phyloP scores from a whole-genome alignment of 2,888 invertebrate genomes.

The Toxonevra muliebris region DNA sequence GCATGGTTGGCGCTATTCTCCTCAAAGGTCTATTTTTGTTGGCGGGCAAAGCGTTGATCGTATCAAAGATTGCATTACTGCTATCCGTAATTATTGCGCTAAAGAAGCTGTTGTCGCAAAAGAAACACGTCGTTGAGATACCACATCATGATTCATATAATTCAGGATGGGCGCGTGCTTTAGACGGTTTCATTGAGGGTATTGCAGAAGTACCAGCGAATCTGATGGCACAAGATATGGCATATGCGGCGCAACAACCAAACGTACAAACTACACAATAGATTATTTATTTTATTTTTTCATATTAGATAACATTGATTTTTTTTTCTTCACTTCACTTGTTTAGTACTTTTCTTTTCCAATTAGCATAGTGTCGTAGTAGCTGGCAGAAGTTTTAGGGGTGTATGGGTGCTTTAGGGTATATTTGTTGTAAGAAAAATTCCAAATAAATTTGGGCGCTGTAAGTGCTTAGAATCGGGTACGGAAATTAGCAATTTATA shows the following conservation, averaged over 20 bases:
- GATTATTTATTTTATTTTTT: not conserved
- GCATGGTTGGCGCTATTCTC: constrained; percentile 80
- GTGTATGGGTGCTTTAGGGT: no score
- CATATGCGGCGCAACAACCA: constrained; percentile 70
- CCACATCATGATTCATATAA: constrained; percentile 71
- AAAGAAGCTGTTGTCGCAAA: constrained; percentile 79
- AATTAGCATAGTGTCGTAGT: no score
- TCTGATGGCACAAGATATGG: constrained; percentile 65
- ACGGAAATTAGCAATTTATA: no score
- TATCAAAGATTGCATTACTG: constrained; percentile 84
- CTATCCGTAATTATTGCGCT: constrained; percentile 82
- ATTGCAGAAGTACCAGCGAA: constrained; percentile 66
- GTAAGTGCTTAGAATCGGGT: no score
- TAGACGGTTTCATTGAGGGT: constrained; percentile 63
- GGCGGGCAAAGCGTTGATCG: constrained; percentile 85
- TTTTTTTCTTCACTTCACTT: no score
- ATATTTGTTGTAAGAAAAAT: no score
- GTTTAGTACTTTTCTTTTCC: no score
- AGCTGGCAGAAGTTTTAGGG: no score
- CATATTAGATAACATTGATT: no score
- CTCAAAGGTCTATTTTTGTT: constrained; percentile 83
- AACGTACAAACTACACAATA: constrained; percentile 10
- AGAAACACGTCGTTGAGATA: constrained; percentile 76
- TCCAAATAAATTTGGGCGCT: no score
- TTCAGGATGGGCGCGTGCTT: constrained; percentile 71